Evolutionary conservation across 2,888 invertebrate species (phyloP).

Genomic region (Tachystola acroxantha): DNA sequence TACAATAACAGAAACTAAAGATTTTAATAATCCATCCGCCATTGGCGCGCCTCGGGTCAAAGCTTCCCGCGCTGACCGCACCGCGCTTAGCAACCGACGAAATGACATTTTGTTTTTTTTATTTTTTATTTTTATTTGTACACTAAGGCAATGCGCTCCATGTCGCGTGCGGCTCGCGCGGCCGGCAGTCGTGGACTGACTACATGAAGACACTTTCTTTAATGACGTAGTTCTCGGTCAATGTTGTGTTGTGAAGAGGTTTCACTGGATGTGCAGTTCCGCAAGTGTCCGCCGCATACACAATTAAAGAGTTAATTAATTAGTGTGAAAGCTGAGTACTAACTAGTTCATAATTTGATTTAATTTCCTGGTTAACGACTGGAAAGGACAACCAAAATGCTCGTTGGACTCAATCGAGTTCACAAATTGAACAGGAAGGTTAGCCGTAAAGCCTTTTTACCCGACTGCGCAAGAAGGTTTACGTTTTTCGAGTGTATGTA

Average conservation of each 20-base stretch:
- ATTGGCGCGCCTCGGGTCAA: slow-evolving; percentile 56
- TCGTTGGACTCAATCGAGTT: no score
- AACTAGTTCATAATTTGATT: neutral
- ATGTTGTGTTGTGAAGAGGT: slow-evolving; percentile 29
- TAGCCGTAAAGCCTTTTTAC: no score
- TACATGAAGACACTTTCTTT: slow-evolving; percentile 31
- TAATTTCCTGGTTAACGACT: no score
- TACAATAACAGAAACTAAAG: slow-evolving; percentile 57
- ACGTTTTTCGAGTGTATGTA: no score
- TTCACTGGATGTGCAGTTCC: slow-evolving; percentile 32
- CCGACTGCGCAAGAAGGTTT: no score
- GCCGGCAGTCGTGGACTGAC: slow-evolving; percentile 39
- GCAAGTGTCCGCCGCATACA: slow-evolving; percentile 7
- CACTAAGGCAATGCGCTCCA: slow-evolving; percentile 25
- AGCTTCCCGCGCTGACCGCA: slow-evolving; percentile 59
- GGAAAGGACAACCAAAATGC: no score
- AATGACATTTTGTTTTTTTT: slow-evolving; percentile 47
- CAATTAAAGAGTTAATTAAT: neutral
- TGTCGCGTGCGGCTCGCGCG: slow-evolving; percentile 42
- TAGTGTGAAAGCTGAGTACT: neutral
- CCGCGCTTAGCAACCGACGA: slow-evolving; percentile 57
- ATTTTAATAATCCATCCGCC: slow-evolving; percentile 61
- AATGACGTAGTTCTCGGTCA: slow-evolving; percentile 27
- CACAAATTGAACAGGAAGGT: no score
- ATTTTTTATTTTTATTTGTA: slow-evolving; percentile 16